Percentiles rank a stretch among this genome's conserved stretches.
phyloP scores from a whole-genome alignment of 1,140 invertebrate genomes.

The Acromyrmex echinatior region DNA sequence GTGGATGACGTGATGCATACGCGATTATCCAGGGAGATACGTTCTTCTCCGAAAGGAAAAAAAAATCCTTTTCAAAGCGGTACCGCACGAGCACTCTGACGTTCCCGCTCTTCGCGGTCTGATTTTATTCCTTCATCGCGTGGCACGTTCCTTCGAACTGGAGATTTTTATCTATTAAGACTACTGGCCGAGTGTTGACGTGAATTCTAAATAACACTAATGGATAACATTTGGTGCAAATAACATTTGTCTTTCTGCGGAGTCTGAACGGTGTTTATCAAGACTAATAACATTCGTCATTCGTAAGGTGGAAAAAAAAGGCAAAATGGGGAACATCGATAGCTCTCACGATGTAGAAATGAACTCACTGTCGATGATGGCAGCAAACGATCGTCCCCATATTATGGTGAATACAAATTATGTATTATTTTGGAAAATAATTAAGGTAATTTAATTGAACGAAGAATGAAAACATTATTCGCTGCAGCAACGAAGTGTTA shows the following conservation, averaged over 20 bases:
- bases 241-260: not conserved
- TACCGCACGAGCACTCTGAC: not conserved
- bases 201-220: not conserved
- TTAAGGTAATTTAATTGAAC: not conserved
- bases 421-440: not conserved
- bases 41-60: not conserved
- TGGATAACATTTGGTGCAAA: slow-evolving; percentile 46
- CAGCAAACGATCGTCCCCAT: slow-evolving; percentile 65
- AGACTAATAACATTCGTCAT: no score
- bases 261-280: not conserved
- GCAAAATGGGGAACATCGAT: slow-evolving; percentile 72
- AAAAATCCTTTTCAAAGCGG: not conserved
- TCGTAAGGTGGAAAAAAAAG: not conserved
- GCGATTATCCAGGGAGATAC: not conserved
- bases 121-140: not conserved
- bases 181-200: not conserved
- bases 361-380: slow-evolving; percentile 78
- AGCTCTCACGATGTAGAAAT: slow-evolving; percentile 81
- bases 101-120: not conserved
- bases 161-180: not conserved
- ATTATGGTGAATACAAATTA: slow-evolving; percentile 78
- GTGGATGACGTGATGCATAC: not conserved
- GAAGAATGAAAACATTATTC: not conserved
- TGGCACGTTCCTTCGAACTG: no score
- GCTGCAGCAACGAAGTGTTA: no score